Conservation (phyloP, 2,888 invertebrate species). For the Bombylius major region DNA sequence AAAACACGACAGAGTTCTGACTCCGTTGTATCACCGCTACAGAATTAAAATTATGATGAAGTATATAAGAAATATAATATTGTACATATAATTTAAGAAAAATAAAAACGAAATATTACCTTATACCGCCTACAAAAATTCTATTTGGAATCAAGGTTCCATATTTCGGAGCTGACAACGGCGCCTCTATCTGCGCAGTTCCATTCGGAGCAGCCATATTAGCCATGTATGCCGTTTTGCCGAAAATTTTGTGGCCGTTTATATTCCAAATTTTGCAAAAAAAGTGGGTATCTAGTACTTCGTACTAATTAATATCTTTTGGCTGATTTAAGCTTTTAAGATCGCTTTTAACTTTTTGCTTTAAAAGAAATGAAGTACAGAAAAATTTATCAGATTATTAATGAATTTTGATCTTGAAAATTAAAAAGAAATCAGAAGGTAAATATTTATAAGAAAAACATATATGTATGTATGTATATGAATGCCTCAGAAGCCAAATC, state of each 20-base stretch:
- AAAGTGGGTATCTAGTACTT: not conserved
- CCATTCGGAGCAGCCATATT: slow-evolving; percentile 8
- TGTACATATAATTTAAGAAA: not conserved
- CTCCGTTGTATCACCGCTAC: slow-evolving; percentile 73
- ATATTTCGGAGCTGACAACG: slow-evolving; percentile 43
- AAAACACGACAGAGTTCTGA: slow-evolving; percentile 84
- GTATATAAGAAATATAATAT: not conserved
- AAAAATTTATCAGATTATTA: too few species aligned
- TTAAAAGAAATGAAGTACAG: too few species aligned
- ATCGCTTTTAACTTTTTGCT: too few species aligned
- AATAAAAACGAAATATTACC: slow-evolving; percentile 29
- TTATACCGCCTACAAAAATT: slow-evolving; percentile 93
- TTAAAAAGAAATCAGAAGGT: too few species aligned
- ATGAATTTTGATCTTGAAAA: too few species aligned
- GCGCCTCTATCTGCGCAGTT: slow-evolving; percentile 28
- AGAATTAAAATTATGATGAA: slow-evolving; percentile 1
- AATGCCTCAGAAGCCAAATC: too few species aligned
- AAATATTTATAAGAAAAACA: too few species aligned
- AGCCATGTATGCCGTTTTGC: not conserved
- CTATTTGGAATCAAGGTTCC: slow-evolving; percentile 87
- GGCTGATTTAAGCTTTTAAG: too few species aligned
- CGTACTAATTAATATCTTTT: too few species aligned
- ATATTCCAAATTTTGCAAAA: not conserved
- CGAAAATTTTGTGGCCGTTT: not conserved
- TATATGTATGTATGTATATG: too few species aligned